Evolutionary conservation across 2,113 vertebrate genomes (phyloP).

Genomic region (Prochilodus magdalenae): DNA sequence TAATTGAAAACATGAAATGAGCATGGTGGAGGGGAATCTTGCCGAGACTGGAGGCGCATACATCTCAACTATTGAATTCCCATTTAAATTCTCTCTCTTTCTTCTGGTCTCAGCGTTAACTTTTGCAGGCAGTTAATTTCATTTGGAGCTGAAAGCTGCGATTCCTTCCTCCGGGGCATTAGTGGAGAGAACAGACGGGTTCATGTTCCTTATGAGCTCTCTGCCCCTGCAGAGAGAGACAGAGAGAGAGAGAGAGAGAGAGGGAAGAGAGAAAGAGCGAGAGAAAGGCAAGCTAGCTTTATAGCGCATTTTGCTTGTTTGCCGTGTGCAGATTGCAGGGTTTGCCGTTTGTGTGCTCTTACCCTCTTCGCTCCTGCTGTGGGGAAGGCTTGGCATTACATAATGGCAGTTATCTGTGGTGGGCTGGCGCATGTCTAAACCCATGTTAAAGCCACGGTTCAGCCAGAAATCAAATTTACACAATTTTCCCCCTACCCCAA

Average conservation of each 20-base stretch:
- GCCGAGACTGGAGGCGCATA: constrained; percentile 39
- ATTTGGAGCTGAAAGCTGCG: constrained; percentile 50
- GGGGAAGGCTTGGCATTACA: background rate
- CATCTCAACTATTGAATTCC: constrained; percentile 54
- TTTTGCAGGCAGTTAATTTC: constrained; percentile 52
- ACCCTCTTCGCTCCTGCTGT: background rate
- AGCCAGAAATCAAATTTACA: background rate
- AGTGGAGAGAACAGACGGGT: constrained; percentile 31
- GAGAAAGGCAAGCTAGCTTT: constrained; percentile 12
- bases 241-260: background rate
- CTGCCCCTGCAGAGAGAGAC: constrained; percentile 14
- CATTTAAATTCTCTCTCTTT: constrained; percentile 43
- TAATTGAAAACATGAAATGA: constrained; percentile 64
- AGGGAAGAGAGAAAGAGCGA: background rate
- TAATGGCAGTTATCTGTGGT: constrained; percentile 2
- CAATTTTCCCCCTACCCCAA: background rate
- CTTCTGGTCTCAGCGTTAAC: constrained; percentile 32
- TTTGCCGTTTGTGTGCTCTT: background rate
- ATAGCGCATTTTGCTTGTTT: background rate
- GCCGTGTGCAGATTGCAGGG: constrained; percentile 6
- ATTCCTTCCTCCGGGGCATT: constrained; percentile 33
- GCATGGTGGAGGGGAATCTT: constrained; percentile 39
- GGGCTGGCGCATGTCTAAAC: background rate
- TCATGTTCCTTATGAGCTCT: constrained; percentile 23
- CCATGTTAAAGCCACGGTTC: background rate